These are phyloP conservation scores for Phataginus tetradactyla DNA, from an alignment of 2,797 vertebrate species.

Conservation along the genomic window DNA sequence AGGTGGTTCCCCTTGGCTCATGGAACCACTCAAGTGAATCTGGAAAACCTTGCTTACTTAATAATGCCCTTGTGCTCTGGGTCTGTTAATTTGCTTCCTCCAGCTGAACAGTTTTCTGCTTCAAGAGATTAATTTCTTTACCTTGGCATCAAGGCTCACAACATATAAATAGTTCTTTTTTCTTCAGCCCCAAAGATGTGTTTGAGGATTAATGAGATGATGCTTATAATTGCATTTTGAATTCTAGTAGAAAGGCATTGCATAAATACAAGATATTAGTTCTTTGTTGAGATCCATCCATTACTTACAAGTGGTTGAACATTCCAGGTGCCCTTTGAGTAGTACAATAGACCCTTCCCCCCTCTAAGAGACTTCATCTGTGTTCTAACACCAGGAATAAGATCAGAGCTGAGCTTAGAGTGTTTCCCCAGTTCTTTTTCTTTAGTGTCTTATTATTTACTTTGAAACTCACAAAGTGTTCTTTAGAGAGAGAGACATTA, in stretches of 20 bases:
- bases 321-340: constrained; percentile 3
- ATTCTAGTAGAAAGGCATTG: constrained; percentile 56
- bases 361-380: neutral
- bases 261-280: constrained; percentile 56
- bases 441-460: constrained; percentile 16
- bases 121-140: constrained; percentile 67
- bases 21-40: neutral
- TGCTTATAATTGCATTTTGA: constrained; percentile 69
- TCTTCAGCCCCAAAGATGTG: constrained; percentile 38
- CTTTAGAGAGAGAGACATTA: constrained; percentile 25
- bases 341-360: neutral
- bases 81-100: constrained; percentile 59
- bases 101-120: constrained; percentile 19
- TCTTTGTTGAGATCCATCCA: constrained; percentile 49
- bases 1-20: neutral
- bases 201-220: constrained; percentile 74
- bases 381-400: neutral
- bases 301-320: constrained; percentile 53
- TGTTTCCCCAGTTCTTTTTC: neutral
- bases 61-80: constrained; percentile 49
- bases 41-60: constrained; percentile 49
- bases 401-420: neutral
- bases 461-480: constrained; percentile 64
- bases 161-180: constrained; percentile 51
- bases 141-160: constrained; percentile 40